Evolutionary conservation across 2,113 vertebrate genomes (phyloP).

Genomic region (Tragelaphus scriptus): DNA sequence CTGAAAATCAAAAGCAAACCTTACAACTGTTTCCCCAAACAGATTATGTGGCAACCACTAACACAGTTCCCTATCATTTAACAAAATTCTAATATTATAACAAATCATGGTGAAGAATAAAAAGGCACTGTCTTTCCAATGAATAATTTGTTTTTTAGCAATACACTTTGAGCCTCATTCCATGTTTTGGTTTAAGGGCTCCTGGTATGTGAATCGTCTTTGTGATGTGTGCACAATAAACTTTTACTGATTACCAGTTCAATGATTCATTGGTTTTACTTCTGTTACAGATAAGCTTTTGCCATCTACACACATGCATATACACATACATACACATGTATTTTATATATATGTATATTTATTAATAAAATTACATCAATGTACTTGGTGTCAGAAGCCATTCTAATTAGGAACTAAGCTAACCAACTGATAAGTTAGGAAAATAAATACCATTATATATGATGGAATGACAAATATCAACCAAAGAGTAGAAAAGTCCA

Average conservation of each 20-base stretch:
- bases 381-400: not conserved
- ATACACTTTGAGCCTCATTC: not conserved
- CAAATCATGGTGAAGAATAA: not conserved
- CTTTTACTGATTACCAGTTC: not conserved
- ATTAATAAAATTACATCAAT: not conserved
- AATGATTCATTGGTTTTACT: not conserved
- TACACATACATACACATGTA: not conserved
- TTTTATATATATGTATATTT: not conserved
- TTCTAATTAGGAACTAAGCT: constrained; percentile 5
- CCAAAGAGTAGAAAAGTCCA: not conserved
- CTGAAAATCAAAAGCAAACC: not conserved
- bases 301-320: not conserved
- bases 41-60: not conserved
- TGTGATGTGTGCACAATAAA: not conserved
- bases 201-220: not conserved
- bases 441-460: not conserved
- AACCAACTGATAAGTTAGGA: not conserved
- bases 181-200: not conserved
- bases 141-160: not conserved
- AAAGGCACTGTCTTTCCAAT: not conserved
- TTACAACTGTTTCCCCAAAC: not conserved
- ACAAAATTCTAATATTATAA: not conserved
- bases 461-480: not conserved
- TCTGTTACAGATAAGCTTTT: not conserved
- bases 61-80: not conserved